phyloP scores from a whole-genome alignment of 2,888 invertebrate genomes.

The Koerneria pararmatus region DNA sequence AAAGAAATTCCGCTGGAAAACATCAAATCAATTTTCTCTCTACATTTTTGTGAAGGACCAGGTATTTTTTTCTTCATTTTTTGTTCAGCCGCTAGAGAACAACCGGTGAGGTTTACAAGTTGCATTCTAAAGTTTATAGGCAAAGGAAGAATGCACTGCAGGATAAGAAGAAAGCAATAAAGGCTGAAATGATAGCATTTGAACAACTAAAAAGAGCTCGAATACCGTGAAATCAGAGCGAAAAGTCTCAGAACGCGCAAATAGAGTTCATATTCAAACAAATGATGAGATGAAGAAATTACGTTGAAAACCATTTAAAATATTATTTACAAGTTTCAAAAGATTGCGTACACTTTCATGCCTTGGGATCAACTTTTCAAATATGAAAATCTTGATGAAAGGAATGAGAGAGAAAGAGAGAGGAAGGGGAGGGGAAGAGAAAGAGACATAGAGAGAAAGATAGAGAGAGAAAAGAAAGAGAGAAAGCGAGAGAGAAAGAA shows the following conservation, averaged over 20 bases:
- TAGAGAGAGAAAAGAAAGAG: background rate
- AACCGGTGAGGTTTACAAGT: too few species aligned
- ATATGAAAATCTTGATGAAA: background rate
- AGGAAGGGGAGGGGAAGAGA: background rate
- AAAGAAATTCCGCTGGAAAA: too few species aligned
- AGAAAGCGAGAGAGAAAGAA: conserved; percentile 1
- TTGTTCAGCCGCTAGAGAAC: too few species aligned
- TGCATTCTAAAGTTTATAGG: background rate
- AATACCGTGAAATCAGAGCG: background rate
- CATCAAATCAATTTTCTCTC: background rate
- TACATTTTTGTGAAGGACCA: background rate
- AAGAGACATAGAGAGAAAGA: background rate
- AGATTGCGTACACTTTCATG: background rate
- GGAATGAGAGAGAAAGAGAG: conserved; percentile 11
- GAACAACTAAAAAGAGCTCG: background rate
- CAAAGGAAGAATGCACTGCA: background rate
- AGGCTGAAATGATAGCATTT: background rate
- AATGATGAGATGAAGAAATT: too few species aligned
- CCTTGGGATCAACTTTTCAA: background rate
- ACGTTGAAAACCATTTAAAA: too few species aligned
- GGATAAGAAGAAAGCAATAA: background rate
- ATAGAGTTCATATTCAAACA: too few species aligned
- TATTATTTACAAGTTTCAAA: too few species aligned
- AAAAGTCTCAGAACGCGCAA: too few species aligned
- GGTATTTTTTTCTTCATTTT: background rate